Evolutionary conservation across 2,797 vertebrate species (phyloP).

Genomic region (Chaenodraco wilsoni): DNA sequence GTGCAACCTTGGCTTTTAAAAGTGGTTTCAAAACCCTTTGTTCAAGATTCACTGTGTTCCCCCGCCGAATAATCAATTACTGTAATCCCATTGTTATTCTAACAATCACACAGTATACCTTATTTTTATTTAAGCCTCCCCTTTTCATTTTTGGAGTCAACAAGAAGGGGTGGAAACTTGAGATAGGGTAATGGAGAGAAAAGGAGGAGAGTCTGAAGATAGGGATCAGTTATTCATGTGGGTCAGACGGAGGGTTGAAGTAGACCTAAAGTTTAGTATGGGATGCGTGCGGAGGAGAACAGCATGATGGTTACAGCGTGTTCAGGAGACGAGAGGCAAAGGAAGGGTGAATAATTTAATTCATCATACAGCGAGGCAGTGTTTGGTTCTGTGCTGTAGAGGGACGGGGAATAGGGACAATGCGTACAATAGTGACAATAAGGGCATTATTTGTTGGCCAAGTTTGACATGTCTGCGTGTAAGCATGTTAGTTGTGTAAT

Average conservation of each 20-base stretch:
- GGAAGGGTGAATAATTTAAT: constrained; percentile 71
- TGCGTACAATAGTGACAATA: constrained; percentile 52
- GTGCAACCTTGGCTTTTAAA: neutral
- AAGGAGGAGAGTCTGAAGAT: constrained; percentile 52
- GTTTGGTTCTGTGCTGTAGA: constrained; percentile 31
- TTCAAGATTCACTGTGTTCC: neutral
- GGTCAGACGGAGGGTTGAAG: constrained; percentile 15
- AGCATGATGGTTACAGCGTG: constrained; percentile 42
- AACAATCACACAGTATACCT: neutral
- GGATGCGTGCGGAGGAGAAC: constrained; percentile 43
- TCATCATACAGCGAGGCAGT: constrained; percentile 28
- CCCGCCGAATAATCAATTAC: neutral
- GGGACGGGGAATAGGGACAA: constrained; percentile 31
- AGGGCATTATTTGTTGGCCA: constrained; percentile 48
- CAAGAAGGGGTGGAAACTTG: constrained; percentile 28
- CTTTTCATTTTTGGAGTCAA: neutral
- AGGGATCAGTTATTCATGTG: constrained; percentile 37
- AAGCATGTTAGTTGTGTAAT: constrained; percentile 23
- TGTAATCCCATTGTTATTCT: constrained; percentile 4
- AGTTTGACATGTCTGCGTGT: constrained; percentile 16
- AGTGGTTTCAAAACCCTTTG: neutral
- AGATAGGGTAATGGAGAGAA: constrained; percentile 12
- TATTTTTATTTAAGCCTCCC: neutral
- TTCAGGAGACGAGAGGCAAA: constrained; percentile 62
- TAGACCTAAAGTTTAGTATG: constrained; percentile 36